Evolutionary conservation across 2,797 vertebrate species (phyloP).

Genomic region (Gadopsis bispinosus): DNA sequence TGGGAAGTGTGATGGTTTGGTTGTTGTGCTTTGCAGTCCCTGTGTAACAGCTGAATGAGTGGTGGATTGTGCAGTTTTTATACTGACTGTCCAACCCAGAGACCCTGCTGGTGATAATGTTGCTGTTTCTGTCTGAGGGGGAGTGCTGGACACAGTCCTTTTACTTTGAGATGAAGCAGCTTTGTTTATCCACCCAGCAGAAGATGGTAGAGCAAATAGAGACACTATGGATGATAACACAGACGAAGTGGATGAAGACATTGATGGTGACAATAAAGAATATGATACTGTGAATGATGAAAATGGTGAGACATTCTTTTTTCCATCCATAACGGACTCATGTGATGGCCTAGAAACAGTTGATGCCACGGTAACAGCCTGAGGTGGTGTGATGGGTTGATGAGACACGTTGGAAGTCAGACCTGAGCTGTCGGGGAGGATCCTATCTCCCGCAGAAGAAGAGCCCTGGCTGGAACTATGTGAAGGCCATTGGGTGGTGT

Average conservation of each 20-base stretch:
- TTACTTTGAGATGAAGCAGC: constrained; percentile 47
- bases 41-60: constrained; percentile 34
- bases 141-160: constrained; percentile 69
- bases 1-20: constrained; percentile 20
- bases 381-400: constrained; percentile 31
- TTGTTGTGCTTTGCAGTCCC: constrained; percentile 28
- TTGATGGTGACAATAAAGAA: constrained; percentile 15
- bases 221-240: constrained; percentile 28
- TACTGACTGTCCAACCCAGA: constrained; percentile 58
- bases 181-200: constrained; percentile 50
- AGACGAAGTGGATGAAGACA: constrained; percentile 30
- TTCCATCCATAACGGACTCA: constrained; percentile 42
- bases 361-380: constrained; percentile 16
- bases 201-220: constrained; percentile 35
- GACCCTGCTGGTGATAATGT: constrained; percentile 64
- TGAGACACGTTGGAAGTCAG: constrained; percentile 83
- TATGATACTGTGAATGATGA: constrained; percentile 37
- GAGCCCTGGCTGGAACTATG: constrained; percentile 82
- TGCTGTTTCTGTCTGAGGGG: constrained; percentile 61
- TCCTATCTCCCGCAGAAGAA: constrained; percentile 76
- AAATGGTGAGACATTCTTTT: constrained; percentile 36
- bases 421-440: constrained; percentile 86
- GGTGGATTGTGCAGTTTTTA: constrained; percentile 24
- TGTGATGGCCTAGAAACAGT: constrained; percentile 41
- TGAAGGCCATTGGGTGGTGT: constrained; percentile 84